phyloP scores from a whole-genome alignment of 2,113 vertebrate species.

The Oreocharis arfaki region DNA sequence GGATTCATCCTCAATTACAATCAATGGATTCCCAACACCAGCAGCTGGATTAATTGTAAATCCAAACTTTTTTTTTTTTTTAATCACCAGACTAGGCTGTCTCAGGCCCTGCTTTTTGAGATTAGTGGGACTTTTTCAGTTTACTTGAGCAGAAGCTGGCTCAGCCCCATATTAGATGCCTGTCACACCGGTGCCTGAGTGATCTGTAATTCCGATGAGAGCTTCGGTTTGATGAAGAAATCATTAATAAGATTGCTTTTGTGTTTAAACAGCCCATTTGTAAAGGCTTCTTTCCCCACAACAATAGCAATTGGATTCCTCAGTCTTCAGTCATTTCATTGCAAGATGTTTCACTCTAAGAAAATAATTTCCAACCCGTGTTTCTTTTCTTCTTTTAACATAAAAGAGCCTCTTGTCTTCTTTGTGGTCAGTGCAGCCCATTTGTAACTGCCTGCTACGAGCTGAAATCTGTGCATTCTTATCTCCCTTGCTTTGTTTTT shows the following conservation, averaged over 20 bases:
- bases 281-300: background rate
- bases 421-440: constrained; percentile 20
- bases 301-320: background rate
- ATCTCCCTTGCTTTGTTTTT: constrained; percentile 36
- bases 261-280: background rate
- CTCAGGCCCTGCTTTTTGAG: background rate
- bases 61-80: background rate
- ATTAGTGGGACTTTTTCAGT: background rate
- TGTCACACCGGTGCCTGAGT: background rate
- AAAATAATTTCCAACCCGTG: constrained; percentile 6
- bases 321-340: background rate
- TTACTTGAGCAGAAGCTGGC: background rate
- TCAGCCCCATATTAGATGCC: background rate
- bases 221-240: constrained; percentile 1
- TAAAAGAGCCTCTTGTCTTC: background rate
- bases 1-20: background rate
- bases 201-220: background rate
- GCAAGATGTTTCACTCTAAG: background rate
- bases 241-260: background rate
- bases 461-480: constrained; percentile 13
- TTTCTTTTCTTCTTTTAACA: constrained; percentile 48
- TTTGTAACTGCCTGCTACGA: background rate
- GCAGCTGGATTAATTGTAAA: background rate
- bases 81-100: background rate
- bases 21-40: background rate